Evolutionary conservation across 2,888 invertebrate species (phyloP), one percentile per base, ranked within the genome.

Genomic region (Thera britannica): DNA sequence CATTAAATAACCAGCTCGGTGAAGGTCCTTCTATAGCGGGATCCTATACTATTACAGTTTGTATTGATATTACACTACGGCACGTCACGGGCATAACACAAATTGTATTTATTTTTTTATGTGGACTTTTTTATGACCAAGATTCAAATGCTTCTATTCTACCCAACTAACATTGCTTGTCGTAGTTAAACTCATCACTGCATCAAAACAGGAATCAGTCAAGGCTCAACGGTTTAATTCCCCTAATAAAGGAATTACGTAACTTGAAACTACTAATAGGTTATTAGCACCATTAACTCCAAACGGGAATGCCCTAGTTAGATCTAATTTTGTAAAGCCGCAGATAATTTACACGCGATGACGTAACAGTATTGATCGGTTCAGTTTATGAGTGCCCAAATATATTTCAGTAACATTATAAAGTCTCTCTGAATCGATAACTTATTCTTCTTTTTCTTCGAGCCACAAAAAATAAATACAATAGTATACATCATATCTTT

Each of bases 291-390:
- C 41, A 61, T 61, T 61, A 54, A 35, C 44, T 61, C 67, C 66
- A 48, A 54, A 64, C 68, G 52, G 59, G 71, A 75, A 71, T 64
- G 74, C 67, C 72, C 72, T 66, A 61, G 70, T 76, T 72, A 67
- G 74, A 77, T 76, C 65, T 69, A 72, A 75, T 75, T 65, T 65
- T 68, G 74, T 72, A 70, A 72, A 64, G 71, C 75, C 34, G 54
- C 44, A 54, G 44, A 60, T 44, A 46, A 56, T 12, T 5, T 11
- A 52, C 7, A 61, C 23, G 6, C 4, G 2, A 61, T 61, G 54
- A 62, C 62, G 62, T 62, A 55, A 62, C 35, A 54, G 2, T 23
- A 54, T 44, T 54, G 11, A 54, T 54, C n/a, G 35, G 36, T 54
- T 4, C 38, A 44, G 58, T 35, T 12, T n/a, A 55, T 46, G 56